A percentile compares a stretch with the other conserved stretches of the same genome.
These are phyloP conservation scores for Neodiprion fabricii DNA, from an alignment of 1,140 invertebrate genomes.

Conservation along the genomic window DNA sequence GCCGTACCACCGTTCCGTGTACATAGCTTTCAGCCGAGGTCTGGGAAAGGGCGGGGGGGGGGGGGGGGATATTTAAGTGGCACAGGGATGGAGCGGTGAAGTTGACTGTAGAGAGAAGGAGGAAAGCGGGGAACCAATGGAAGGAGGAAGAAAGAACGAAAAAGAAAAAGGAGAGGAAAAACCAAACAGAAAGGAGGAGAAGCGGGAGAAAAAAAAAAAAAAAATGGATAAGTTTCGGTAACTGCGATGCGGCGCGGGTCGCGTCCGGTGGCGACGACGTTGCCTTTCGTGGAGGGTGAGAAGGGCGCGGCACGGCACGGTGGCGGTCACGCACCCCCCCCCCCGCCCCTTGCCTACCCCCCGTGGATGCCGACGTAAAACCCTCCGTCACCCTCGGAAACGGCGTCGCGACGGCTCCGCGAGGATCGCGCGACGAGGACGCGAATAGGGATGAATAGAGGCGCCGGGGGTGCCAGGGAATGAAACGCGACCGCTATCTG, in stretches of 20 bases:
- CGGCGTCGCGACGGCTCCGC: background rate
- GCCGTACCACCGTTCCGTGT: too few relatives aligned
- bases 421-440: background rate
- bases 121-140: too few relatives aligned
- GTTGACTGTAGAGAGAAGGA: too few relatives aligned
- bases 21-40: too few relatives aligned
- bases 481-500: too few relatives aligned
- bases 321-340: background rate
- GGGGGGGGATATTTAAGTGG: too few relatives aligned
- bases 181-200: background rate
- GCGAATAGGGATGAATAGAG: background rate
- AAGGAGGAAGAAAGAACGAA: too few relatives aligned
- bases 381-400: background rate
- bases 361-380: background rate
- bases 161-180: background rate
- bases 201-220: background rate
- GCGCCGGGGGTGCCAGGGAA: background rate
- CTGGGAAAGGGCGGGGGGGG: too few relatives aligned
- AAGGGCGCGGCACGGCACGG: too few relatives aligned
- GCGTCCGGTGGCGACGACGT: background rate
- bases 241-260: background rate
- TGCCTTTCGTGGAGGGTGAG: too few relatives aligned
- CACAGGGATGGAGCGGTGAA: too few relatives aligned
- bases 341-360: background rate
- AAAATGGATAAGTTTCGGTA: background rate